A percentile compares a stretch with the other conserved stretches of the same genome.
phyloP scores from a whole-genome alignment of 2,113 vertebrate genomes.

The Anolis carolinensis region DNA sequence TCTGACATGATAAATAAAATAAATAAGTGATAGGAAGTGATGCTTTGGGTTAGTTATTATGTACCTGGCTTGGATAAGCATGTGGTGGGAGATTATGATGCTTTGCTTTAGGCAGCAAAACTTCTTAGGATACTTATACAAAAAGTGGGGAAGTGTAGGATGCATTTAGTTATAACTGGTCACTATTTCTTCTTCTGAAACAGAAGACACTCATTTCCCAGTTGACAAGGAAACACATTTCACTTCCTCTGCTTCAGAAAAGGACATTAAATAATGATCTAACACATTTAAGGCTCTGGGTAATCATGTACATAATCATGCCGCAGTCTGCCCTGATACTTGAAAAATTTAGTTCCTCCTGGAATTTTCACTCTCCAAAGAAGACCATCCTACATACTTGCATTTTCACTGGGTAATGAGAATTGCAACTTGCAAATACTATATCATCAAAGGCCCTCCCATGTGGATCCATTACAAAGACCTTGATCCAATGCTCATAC shows the following conservation, averaged over 20 bases:
- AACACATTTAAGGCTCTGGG: background rate
- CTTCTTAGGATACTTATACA: background rate
- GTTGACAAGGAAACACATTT: background rate
- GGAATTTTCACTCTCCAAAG: background rate
- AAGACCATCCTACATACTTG: background rate
- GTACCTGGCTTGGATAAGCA: too few relatives aligned
- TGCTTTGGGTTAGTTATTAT: too few relatives aligned
- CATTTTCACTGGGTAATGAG: background rate
- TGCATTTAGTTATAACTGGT: background rate
- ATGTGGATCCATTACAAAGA: background rate
- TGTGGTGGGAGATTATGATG: too few relatives aligned
- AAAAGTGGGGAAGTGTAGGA: background rate
- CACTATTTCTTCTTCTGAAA: background rate
- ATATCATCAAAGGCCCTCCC: background rate
- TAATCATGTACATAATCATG: background rate
- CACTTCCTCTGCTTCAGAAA: background rate
- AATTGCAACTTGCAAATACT: background rate
- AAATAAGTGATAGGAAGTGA: too few relatives aligned
- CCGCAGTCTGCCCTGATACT: background rate
- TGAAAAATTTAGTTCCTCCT: slow-evolving; percentile 8
- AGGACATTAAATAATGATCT: background rate
- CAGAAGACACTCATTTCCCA: background rate
- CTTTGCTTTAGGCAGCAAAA: background rate
- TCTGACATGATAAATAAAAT: too few relatives aligned
- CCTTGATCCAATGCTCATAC: background rate